Percentiles rank a stretch among this genome's conserved stretches.
phyloP scores from a whole-genome alignment of 2,113 vertebrate genomes.

The Hippopotamus amphibius region DNA sequence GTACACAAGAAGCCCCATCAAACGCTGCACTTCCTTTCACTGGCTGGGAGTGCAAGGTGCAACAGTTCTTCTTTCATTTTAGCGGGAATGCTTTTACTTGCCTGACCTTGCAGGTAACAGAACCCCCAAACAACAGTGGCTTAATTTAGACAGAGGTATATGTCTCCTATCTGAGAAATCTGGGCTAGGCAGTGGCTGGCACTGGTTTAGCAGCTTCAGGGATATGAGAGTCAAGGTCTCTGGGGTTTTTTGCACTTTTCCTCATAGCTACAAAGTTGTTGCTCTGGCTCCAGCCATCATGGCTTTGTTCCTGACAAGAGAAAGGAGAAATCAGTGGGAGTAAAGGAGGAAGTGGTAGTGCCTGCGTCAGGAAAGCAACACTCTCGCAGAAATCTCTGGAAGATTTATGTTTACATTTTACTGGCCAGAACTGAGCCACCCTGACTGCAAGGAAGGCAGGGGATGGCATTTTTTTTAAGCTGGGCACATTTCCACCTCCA shows the following conservation, averaged over 20 bases:
- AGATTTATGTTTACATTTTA: neutral
- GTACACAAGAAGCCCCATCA: neutral
- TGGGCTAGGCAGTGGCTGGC: neutral
- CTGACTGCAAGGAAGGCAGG: neutral
- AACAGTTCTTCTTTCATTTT: neutral
- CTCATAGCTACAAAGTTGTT: neutral
- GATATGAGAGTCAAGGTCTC: neutral
- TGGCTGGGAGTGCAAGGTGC: rapidly evolving
- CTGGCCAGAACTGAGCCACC: neutral
- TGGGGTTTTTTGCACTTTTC: neutral
- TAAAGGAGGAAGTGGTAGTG: neutral
- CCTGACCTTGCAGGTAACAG: neutral
- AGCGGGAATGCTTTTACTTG: neutral
- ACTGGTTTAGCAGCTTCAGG: neutral
- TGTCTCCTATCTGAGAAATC: neutral
- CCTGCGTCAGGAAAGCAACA: neutral
- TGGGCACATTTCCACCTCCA: neutral
- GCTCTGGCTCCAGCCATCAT: neutral
- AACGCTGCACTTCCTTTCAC: neutral
- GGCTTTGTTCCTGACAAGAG: neutral
- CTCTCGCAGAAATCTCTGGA: neutral
- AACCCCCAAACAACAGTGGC: neutral
- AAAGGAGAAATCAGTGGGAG: neutral
- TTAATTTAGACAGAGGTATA: neutral
- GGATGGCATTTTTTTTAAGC: neutral